Evolutionary conservation across 2,113 vertebrate genomes (phyloP).

Genomic region (Chlorodrepanis virens): DNA sequence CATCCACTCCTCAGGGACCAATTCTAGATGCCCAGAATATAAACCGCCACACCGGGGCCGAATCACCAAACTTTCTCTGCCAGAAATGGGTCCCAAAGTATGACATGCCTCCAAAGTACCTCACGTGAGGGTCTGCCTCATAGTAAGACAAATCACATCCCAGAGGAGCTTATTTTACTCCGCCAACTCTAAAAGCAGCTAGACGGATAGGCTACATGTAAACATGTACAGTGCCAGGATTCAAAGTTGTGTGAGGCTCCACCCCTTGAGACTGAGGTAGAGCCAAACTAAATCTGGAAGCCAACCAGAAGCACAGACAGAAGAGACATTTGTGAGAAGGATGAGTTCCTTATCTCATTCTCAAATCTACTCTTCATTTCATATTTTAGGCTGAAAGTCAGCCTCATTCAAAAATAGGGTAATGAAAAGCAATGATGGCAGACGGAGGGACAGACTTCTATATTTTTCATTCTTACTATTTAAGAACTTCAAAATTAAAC

Average conservation of each 20-base stretch:
- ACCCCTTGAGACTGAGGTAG: background rate
- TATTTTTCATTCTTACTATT: constrained; percentile 30
- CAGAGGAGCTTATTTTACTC: background rate
- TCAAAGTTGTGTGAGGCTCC: background rate
- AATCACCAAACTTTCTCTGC: background rate
- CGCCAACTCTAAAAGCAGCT: background rate
- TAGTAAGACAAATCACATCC: background rate
- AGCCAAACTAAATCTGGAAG: constrained; percentile 35
- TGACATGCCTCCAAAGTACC: background rate
- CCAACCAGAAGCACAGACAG: background rate
- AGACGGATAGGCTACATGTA: background rate
- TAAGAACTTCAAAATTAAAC: constrained; percentile 34
- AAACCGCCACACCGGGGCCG: background rate
- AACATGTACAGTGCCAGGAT: background rate
- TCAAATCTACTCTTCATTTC: constrained; percentile 10
- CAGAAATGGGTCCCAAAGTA: background rate
- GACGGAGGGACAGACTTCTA: background rate
- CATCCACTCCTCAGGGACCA: background rate
- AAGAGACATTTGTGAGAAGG: background rate
- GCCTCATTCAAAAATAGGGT: background rate
- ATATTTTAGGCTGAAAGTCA: constrained; percentile 10
- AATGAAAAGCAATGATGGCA: background rate
- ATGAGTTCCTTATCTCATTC: constrained; percentile 18
- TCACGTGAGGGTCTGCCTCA: background rate
- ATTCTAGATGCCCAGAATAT: background rate